Evolutionary conservation across 2,113 vertebrate species (phyloP), one percentile per base, ranked within the genome.

Genomic region (Poecile atricapillus): DNA sequence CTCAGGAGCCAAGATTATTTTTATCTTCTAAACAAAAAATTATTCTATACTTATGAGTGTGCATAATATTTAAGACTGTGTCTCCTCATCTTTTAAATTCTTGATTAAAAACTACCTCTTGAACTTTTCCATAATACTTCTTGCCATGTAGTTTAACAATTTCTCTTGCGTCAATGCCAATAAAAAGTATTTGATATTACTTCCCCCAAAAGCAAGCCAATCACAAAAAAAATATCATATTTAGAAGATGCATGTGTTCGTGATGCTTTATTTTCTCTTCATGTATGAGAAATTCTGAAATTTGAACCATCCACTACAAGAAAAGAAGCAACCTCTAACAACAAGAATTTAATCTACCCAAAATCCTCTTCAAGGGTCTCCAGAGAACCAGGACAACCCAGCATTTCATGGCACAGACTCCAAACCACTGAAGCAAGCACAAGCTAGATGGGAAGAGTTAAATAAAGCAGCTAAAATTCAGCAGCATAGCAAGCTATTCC

Each of bases 381-480:
- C 6, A 13, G 90, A 90, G 89, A 52, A 28, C 4, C 3, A 75
- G 30, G 64, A 74, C 81, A 79, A 58, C 7, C 10, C 9, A 73
- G 37, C 0, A 1, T 13, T 15, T 31, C 27, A 39, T 3, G 30
- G 64, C 47, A 63, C 50, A 70, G 68, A n/a, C 44, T 60, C 69
- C 35, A 79, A 67, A 58, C 21, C 55, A 82, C 67, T 52, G 65
- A 95, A 82, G 46, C 43, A 89, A 62, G 62, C 1, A 4, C 80
- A 78, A 47, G 60, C 33, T 50, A 77, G 75, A 30, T 35, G 0
- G 7, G 58, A 95, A 94, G 94, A 93, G 78, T 86, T 80, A 93
- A 95, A 94, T 35, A 92, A 73, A 81, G 55, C 85, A 88, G 93
- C 88, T 91, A 83, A 90, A 97, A 97, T 96, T 95, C 87, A 55